A percentile compares a stretch with the other conserved stretches of the same genome.
These are phyloP conservation scores for Zophobas atratus DNA, from an alignment of 1,140 invertebrate genomes.

Conservation along the genomic window DNA sequence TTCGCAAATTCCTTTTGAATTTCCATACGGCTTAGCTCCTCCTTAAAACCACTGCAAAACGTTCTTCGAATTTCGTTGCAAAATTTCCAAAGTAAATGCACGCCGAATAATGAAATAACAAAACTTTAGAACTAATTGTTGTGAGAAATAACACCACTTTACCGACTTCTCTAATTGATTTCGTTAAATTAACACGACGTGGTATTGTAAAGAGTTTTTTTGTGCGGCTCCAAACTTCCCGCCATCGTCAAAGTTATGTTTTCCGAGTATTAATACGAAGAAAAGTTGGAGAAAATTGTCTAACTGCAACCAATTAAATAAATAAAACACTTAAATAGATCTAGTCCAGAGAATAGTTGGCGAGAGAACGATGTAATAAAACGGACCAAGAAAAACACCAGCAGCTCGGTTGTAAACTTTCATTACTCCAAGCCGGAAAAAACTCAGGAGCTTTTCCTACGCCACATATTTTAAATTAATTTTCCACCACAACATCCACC, in stretches of 20 bases:
- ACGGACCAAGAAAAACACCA: conserved; percentile 50
- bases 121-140: conserved; percentile 37
- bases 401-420: conserved; percentile 49
- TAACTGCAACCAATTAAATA: conserved; percentile 51
- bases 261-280: conserved; percentile 29
- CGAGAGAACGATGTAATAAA: conserved; percentile 48
- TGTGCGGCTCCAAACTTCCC: not conserved
- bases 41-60: not conserved
- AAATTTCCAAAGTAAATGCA: conserved; percentile 38
- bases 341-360: conserved; percentile 43
- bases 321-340: conserved; percentile 53
- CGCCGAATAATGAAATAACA: conserved; percentile 32
- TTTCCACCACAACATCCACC: conserved; percentile 34
- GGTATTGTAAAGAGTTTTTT: conserved; percentile 20
- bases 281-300: conserved; percentile 40
- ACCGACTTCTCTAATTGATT: conserved; percentile 37
- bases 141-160: conserved; percentile 38
- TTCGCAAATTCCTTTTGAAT: conserved; percentile 18
- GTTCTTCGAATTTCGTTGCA: not conserved
- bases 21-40: conserved; percentile 16
- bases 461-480: conserved; percentile 52
- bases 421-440: conserved; percentile 50
- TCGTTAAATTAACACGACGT: conserved; percentile 33
- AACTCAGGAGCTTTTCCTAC: conserved; percentile 37
- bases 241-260: conserved; percentile 2